Evolutionary conservation across 1,140 invertebrate genomes (phyloP), one percentile per base, ranked within the genome.

Genomic region (Halictus rubicundus): DNA sequence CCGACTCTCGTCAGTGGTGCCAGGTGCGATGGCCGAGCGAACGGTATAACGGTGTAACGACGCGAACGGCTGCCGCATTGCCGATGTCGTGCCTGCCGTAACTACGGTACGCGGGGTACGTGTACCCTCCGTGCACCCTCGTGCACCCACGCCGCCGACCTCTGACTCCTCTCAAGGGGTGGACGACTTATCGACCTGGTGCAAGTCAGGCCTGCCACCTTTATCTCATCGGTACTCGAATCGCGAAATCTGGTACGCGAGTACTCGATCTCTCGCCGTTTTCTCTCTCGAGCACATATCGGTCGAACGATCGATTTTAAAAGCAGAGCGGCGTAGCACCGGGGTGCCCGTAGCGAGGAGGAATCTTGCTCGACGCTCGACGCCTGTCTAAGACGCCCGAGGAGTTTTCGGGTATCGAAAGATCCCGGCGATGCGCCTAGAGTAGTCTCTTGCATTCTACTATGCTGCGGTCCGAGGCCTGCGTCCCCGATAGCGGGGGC

Each of bases 31-130:
- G 79, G 66, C 76, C 69, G 71, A 60, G 59, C 42, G 42, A 46
- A 46, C 42, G 42, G 42, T 46, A 46, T 46, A 46, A 46, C 80
- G 68, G 59, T 61, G 63, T 71, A 68, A 70, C 75, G 59, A 78
- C 82, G 80, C 87, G 85, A 87, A 88, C 84, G 66, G 85, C 70
- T 91, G 86, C 89, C 90, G 90, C 90, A 91, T 90, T 91, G 90
- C 90, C 83, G 90, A 91, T 91, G 88, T 90, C 90, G 89, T 90
- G 89, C 82, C 83, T 85, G 78, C 69, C 80, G 83, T 86, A 89
- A 89, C 87, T 83, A 82, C 84, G 70, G 84, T 81, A 82, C 82
- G 78, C 27, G 74, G 60, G 75, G 80, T 82, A 86, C 83, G 64
- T 81, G 78, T 83, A 78, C 78, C 78, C 72, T 69, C 66, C 83